Percentiles rank a stretch among this genome's conserved stretches.
phyloP scores from a whole-genome alignment of 2,113 vertebrate genomes.

The Motacilla tschutschensis region DNA sequence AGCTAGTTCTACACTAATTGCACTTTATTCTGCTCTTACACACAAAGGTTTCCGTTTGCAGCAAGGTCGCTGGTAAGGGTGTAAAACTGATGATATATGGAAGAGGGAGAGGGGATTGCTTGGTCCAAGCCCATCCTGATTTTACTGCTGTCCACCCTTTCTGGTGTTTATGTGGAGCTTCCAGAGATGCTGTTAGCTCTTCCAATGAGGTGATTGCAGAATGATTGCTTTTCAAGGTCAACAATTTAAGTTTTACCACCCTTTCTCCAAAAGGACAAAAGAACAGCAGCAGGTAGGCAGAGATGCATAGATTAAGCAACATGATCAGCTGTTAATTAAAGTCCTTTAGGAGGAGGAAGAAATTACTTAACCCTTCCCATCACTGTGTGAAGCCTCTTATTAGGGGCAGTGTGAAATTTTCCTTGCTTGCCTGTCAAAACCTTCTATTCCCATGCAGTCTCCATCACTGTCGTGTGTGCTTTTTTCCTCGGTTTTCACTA shows the following conservation, averaged over 20 bases:
- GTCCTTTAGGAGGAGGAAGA: not conserved
- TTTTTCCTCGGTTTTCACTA: not conserved
- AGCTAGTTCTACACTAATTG: not conserved
- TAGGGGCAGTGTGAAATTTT: not conserved
- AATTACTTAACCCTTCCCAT: conserved; percentile 23
- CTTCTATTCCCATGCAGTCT: not conserved
- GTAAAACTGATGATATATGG: not conserved
- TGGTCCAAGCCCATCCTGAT: not conserved
- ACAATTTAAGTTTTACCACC: conserved; percentile 35
- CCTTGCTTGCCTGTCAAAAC: not conserved
- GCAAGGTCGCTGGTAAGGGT: not conserved
- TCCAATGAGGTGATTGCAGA: conserved; percentile 18
- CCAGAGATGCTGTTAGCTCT: not conserved
- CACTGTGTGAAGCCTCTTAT: not conserved
- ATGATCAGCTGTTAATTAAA: conserved; percentile 43
- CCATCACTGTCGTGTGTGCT: not conserved
- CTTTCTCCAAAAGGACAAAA: conserved; percentile 38
- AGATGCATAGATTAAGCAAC: conserved; percentile 51
- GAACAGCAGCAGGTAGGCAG: conserved; percentile 29
- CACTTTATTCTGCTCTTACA: not conserved
- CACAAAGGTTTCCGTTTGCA: not conserved
- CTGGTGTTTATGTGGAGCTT: conserved; percentile 8
- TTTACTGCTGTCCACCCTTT: conserved; percentile 18
- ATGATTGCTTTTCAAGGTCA: conserved; percentile 56
- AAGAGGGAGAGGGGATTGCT: not conserved